These are phyloP conservation scores for Todus mexicanus DNA, from an alignment of 2,797 vertebrate species.

Conservation along the genomic window DNA sequence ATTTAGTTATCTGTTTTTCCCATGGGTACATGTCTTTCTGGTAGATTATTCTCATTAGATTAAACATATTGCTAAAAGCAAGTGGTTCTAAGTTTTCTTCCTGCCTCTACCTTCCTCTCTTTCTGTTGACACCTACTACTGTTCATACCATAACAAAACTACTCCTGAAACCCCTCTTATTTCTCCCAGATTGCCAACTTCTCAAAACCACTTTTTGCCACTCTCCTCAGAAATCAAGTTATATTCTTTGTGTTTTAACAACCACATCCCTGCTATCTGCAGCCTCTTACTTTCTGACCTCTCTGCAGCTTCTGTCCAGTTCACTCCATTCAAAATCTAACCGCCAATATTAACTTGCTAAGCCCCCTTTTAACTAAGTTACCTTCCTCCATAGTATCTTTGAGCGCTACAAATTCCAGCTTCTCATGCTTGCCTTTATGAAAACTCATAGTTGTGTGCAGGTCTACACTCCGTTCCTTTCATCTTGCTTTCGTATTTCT, in stretches of 20 bases:
- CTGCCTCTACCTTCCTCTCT: neutral
- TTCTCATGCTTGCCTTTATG: neutral
- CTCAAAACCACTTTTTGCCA: neutral
- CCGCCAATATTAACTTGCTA: neutral
- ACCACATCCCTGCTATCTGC: neutral
- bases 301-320: neutral
- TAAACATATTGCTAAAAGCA: neutral
- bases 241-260: neutral
- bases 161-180: neutral
- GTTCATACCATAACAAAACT: neutral
- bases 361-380: neutral
- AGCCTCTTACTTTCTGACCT: neutral
- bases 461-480: neutral
- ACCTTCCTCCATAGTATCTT: neutral
- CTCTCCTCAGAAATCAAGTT: neutral
- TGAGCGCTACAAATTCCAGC: neutral
- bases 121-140: neutral
- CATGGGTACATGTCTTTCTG: neutral
- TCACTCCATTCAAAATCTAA: neutral
- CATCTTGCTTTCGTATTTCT: neutral
- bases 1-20: neutral
- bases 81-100: neutral
- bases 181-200: neutral
- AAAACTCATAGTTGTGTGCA: neutral
- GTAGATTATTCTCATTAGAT: slow-evolving; percentile 5